These are phyloP conservation scores for Rhopalosiphum nymphaeae DNA, from an alignment of 2,888 invertebrate species.

Conservation along the genomic window DNA sequence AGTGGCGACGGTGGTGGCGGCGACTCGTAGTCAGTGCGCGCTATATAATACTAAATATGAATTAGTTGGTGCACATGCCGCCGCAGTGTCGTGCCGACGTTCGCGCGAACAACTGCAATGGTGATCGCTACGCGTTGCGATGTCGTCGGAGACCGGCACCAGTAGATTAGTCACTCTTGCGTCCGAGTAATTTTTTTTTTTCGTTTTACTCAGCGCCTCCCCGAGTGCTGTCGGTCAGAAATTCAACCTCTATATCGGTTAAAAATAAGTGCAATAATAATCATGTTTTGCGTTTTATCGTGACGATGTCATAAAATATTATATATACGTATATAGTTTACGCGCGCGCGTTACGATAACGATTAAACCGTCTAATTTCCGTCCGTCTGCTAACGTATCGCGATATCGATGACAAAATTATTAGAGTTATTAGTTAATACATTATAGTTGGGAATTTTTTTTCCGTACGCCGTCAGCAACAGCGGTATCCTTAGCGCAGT, in stretches of 20 bases:
- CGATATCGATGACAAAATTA: neutral
- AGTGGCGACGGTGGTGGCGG: neutral
- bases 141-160: neutral
- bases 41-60: neutral
- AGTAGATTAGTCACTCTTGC: neutral
- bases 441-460: neutral
- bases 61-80: constrained; percentile 5
- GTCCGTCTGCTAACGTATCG: neutral
- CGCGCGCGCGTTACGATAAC: neutral
- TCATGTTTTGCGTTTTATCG: neutral
- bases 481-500: neutral
- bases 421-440: neutral
- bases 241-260: neutral
- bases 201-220: neutral
- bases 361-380: neutral
- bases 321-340: neutral
- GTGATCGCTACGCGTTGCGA: neutral
- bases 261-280: neutral
- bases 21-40: constrained; percentile 3
- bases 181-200: neutral
- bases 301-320: neutral
- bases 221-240: neutral
- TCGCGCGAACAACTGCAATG: neutral
- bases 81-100: constrained; percentile 33
- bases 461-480: neutral